A percentile compares a stretch with the other conserved stretches of the same genome.
Evolutionary conservation across 2,113 vertebrate species (phyloP).

Genomic region (Vulpes vulpes): DNA sequence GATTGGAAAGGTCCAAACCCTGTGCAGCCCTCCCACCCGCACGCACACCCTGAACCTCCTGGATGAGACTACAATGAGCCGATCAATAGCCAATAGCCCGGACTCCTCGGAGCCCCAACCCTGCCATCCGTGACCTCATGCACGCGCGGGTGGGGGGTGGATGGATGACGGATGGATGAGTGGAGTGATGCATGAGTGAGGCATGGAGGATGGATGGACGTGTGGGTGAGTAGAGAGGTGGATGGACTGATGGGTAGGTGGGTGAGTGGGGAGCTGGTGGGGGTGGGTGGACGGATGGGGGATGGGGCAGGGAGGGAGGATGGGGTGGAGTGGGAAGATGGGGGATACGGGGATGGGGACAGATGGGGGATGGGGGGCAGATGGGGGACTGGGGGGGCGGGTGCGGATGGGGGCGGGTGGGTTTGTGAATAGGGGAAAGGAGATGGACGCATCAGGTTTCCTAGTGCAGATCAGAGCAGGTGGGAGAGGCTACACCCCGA

Average conservation of each 20-base stretch:
- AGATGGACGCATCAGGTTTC: background rate
- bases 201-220: background rate
- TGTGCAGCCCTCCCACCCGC: background rate
- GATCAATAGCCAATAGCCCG: background rate
- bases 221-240: background rate
- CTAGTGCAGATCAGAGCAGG: background rate
- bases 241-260: too few species aligned
- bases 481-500: background rate
- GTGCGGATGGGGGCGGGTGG: background rate
- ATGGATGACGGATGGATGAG: background rate
- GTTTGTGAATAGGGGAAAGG: background rate
- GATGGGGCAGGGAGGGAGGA: too few species aligned
- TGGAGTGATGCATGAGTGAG: too few species aligned
- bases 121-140: background rate
- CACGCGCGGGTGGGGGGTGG: background rate
- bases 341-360: too few species aligned
- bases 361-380: background rate
- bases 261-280: background rate
- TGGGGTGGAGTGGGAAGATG: background rate
- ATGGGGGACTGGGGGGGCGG: background rate
- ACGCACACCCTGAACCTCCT: background rate
- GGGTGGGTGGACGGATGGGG: rapidly evolving
- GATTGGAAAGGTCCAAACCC: background rate
- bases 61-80: background rate
- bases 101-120: background rate